Evolutionary conservation across 2,888 invertebrate genomes (phyloP).

Genomic region (Listrodromus nycthemerus): DNA sequence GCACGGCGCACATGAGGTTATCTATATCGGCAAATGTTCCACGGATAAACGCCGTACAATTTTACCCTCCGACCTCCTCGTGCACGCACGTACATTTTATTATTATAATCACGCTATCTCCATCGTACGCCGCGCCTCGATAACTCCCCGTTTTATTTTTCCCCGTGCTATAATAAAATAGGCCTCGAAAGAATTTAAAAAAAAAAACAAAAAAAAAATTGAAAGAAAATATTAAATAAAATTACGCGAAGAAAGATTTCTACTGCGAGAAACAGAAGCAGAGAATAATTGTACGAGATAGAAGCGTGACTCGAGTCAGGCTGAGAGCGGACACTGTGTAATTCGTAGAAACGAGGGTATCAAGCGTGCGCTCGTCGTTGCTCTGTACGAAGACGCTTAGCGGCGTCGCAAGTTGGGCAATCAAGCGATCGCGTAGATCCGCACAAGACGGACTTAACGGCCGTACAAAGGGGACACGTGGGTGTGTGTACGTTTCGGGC

Average conservation of each 20-base stretch:
- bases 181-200: background rate
- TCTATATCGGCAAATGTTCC: slow-evolving; percentile 1
- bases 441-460: slow-evolving; percentile 73
- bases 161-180: background rate
- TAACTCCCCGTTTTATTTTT: background rate
- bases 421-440: slow-evolving; percentile 74
- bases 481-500: slow-evolving; percentile 63
- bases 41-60: background rate
- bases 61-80: background rate
- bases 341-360: slow-evolving; percentile 13
- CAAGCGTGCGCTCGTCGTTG: slow-evolving; percentile 40
- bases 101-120: background rate
- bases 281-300: background rate
- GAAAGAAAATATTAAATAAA: too few relatives aligned
- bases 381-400: slow-evolving; percentile 28
- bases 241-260: too few relatives aligned
- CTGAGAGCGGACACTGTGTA: background rate
- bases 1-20: background rate
- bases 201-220: too few relatives aligned
- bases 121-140: background rate
- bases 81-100: background rate
- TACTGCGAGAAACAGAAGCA: too few relatives aligned
- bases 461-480: slow-evolving; percentile 73
- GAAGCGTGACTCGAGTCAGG: background rate
- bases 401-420: slow-evolving; percentile 69